A percentile compares a stretch with the other conserved stretches of the same genome.
Conservation (phyloP, 2,888 invertebrate species). For the Andricus curvator region DNA sequence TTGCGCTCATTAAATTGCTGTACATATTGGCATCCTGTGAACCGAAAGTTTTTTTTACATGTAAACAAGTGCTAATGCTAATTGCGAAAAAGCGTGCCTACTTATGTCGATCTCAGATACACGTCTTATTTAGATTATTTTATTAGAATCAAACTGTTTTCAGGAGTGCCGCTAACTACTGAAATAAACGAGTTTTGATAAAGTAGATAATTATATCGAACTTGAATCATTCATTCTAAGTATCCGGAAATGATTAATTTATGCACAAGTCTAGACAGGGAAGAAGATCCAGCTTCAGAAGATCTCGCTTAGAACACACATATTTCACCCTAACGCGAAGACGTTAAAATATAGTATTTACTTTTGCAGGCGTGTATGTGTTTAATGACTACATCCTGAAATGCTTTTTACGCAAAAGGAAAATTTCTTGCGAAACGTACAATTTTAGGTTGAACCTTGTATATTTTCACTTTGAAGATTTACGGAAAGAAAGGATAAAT, state of each 20-base stretch:
- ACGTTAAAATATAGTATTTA: constrained; percentile 32
- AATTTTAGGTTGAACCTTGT: constrained; percentile 17
- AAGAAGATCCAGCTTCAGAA: background rate
- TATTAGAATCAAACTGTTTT: background rate
- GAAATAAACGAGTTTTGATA: background rate
- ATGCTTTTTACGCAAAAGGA: constrained; percentile 36
- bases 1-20: background rate
- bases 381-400: constrained; percentile 24
- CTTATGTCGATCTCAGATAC: background rate
- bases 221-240: background rate
- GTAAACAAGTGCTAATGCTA: background rate
- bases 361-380: background rate
- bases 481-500: background rate
- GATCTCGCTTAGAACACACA: constrained; percentile 12
- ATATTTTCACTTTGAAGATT: background rate
- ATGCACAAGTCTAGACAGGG: background rate
- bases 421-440: constrained; percentile 47
- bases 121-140: no score
- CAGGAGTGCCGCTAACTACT: background rate
- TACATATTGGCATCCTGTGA: background rate
- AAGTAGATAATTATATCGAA: background rate
- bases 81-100: background rate
- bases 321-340: constrained; percentile 14
- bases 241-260: constrained; percentile 20
- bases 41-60: background rate